Base-by-base conservation (phyloP, 2,113 vertebrate species). In the Silurus asotus region DNA sequence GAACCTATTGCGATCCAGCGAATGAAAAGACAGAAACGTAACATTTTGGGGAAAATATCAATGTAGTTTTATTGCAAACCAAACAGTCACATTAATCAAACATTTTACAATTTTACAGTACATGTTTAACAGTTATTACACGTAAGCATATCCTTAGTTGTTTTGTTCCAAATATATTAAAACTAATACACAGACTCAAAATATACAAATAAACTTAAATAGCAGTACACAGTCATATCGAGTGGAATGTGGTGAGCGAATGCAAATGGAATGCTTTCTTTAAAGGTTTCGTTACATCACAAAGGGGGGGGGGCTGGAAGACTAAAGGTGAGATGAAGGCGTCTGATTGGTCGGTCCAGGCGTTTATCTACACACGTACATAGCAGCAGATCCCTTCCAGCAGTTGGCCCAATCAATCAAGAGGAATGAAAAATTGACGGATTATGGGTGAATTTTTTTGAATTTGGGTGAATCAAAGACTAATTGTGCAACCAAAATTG, bases 61-160 rank as follows among this genome's bases (percentile, higher is more conserved):
- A 93, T 94, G 92, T 93, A 93, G 90, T 91, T 97, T 99, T 99
- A 98, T 97, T 99, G 96, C 96, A 97, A 99, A 98, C 97, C 95
- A 92, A 95, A 95, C 95, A 96, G 95, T 96, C 95, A 98, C 96
- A 89, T 94, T 95, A 94, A 95, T 96, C 94, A 93, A 97, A 96
- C 96, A 96, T 97, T 96, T 96, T 95, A 96, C 95, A 98, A 98
- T 97, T 87, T 96, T 98, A 99, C 95, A 96, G 94, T 95, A 97
- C 97, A 97, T 97, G 74, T 87, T 69, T 48, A 95, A 95, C 95
- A 95, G 94, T 92, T 96, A 96, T 95, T 96, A 96, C 95, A 96
- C 93, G 93, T 95, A 96, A 94, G 95, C 95, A 96, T 93, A 94
- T 91, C 90, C 92, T 95, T 91, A 91, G 91, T 94, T 88, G 87